phyloP scores from a whole-genome alignment of 2,797 vertebrate species.

The Ceyx erithaca region DNA sequence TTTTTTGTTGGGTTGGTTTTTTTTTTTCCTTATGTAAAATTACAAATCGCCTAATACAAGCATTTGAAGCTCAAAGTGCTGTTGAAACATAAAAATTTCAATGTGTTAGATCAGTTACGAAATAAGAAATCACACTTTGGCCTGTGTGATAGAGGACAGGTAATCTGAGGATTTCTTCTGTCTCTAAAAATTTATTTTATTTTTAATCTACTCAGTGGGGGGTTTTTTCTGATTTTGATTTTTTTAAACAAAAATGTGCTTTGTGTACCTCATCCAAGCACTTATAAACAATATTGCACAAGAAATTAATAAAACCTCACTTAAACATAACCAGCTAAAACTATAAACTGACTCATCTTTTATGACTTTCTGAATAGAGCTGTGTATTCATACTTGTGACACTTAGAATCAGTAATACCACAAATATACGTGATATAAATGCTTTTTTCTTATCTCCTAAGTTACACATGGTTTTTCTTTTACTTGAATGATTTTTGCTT shows the following conservation, averaged over 20 bases:
- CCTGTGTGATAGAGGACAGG: not conserved
- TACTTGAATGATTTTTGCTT: not conserved
- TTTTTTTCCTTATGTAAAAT: slow-evolving; percentile 16
- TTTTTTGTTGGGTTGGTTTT: not conserved
- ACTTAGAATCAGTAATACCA: not conserved
- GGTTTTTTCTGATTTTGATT: not conserved
- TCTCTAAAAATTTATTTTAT: not conserved
- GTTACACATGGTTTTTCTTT: not conserved
- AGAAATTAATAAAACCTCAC: not conserved
- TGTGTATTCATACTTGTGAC: not conserved
- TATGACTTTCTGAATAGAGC: not conserved
- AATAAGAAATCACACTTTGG: not conserved
- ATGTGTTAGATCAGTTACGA: not conserved
- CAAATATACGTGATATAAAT: not conserved
- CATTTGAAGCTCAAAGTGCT: not conserved
- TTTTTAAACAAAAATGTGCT: not conserved
- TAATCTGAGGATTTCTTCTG: not conserved
- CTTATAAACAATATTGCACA: not conserved
- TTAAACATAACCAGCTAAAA: not conserved
- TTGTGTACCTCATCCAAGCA: not conserved
- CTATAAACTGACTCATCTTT: not conserved
- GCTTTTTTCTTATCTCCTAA: not conserved
- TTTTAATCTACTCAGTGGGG: not conserved
- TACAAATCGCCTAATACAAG: not conserved
- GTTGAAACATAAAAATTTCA: not conserved